Evolutionary conservation across 2,888 invertebrate genomes (phyloP).

Genomic region (Coleophora flavipennella): DNA sequence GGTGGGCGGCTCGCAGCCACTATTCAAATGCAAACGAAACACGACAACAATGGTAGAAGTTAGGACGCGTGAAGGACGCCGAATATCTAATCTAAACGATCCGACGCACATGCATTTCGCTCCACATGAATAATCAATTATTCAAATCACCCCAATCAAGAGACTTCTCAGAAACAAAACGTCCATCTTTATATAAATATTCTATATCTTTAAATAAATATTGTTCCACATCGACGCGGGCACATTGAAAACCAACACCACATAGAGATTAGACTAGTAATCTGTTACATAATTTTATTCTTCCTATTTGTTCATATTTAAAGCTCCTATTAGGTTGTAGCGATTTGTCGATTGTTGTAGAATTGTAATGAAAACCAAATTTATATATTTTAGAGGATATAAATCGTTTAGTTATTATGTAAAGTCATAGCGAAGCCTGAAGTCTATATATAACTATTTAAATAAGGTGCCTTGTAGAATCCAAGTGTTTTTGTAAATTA

Average conservation of each 20-base stretch:
- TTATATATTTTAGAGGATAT: conserved; percentile 70
- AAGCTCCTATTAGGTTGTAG: conserved; percentile 70
- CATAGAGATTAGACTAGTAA: conserved; percentile 52
- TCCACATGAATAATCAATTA: conserved; percentile 71
- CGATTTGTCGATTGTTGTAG: conserved; percentile 66
- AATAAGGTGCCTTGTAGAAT: conserved; percentile 68
- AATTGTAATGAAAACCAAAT: conserved; percentile 70
- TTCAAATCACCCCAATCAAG: conserved; percentile 63
- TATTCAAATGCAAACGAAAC: conserved; percentile 66
- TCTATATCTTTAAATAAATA: not conserved
- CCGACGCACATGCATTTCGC: conserved; percentile 60
- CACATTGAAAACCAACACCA: conserved; percentile 44
- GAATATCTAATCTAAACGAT: conserved; percentile 63
- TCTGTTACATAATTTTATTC: conserved; percentile 71
- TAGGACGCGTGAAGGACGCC: conserved; percentile 71
- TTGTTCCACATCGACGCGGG: conserved; percentile 21
- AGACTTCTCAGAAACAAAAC: conserved; percentile 35
- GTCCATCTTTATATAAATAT: too few species aligned
- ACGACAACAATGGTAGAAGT: conserved; percentile 68
- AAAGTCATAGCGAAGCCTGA: conserved; percentile 70
- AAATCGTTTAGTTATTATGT: conserved; percentile 66
- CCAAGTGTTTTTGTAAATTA: conserved; percentile 66
- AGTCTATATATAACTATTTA: conserved; percentile 65
- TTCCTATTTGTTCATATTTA: conserved; percentile 69
- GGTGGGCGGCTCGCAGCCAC: conserved; percentile 57